Percentiles rank a stretch among this genome's conserved stretches.
Evolutionary conservation across 2,888 invertebrate species (phyloP).

Genomic region (Brenthis ino): DNA sequence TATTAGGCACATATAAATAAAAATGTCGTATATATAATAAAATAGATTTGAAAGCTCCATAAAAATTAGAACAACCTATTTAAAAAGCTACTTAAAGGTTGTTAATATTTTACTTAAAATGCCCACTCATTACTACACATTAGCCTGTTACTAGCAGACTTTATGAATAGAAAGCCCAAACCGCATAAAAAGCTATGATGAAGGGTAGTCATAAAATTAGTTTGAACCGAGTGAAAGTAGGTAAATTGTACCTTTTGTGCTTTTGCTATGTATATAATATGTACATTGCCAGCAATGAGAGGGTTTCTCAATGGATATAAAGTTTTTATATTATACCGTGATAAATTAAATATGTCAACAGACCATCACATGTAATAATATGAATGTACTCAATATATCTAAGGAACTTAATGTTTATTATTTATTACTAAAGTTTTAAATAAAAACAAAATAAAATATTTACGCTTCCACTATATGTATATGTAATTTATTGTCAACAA

Average conservation of each 20-base stretch:
- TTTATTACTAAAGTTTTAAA: too few relatives aligned
- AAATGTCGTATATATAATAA: too few relatives aligned
- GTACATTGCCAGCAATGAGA: slow-evolving; percentile 20
- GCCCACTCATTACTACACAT: slow-evolving; percentile 27
- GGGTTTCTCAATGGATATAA: slow-evolving; percentile 7
- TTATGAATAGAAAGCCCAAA: slow-evolving; percentile 28
- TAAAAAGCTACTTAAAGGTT: slow-evolving; percentile 6
- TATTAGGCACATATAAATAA: too few relatives aligned
- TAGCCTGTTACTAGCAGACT: slow-evolving; percentile 14
- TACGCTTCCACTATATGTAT: too few relatives aligned
- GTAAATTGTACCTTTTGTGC: slow-evolving; percentile 30
- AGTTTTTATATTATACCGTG: too few relatives aligned
- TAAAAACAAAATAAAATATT: too few relatives aligned
- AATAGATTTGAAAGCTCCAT: neutral
- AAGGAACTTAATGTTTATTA: too few relatives aligned
- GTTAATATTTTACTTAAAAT: slow-evolving; percentile 22
- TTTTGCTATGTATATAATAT: slow-evolving; percentile 12
- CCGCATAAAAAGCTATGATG: slow-evolving; percentile 29
- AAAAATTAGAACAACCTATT: neutral
- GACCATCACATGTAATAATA: too few relatives aligned
- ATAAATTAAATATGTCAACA: too few relatives aligned
- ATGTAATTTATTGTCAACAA: too few relatives aligned
- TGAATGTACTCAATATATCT: too few relatives aligned
- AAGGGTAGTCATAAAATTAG: slow-evolving; percentile 33
- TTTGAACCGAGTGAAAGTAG: slow-evolving; percentile 26